Percentiles rank a stretch among this genome's conserved stretches.
These are phyloP conservation scores for Malachius bipustulatus DNA, from an alignment of 2,888 invertebrate species.

Conservation along the genomic window DNA sequence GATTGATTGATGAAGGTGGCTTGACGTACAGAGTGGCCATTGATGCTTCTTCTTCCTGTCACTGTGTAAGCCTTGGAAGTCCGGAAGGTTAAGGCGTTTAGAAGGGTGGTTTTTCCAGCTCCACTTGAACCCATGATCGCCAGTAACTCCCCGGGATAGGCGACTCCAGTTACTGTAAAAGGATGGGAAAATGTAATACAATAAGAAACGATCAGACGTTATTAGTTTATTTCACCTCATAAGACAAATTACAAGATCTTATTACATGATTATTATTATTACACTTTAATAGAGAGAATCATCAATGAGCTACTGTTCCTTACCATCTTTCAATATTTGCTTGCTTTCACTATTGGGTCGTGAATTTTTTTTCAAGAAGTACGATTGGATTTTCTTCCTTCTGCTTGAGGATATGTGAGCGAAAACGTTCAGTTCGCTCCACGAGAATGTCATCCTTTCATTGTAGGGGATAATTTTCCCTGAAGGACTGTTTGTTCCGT, in stretches of 20 bases:
- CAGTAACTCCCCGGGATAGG: constrained; percentile 73
- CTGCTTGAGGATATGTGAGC: constrained; percentile 35
- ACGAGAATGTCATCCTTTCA: constrained; percentile 55
- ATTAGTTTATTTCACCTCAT: no score
- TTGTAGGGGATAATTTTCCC: constrained; percentile 20
- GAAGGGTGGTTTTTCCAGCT: constrained; percentile 87
- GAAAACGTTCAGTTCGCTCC: constrained; percentile 70
- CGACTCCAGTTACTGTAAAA: constrained; percentile 62
- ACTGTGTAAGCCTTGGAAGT: constrained; percentile 58
- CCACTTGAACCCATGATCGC: constrained; percentile 86
- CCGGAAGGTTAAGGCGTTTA: constrained; percentile 79
- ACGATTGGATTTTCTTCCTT: constrained; percentile 15
- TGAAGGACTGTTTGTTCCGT: constrained; percentile 19
- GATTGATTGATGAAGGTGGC: constrained; percentile 63
- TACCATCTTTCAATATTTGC: constrained; percentile 66
- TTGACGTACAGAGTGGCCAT: constrained; percentile 64
- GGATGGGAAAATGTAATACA: no score
- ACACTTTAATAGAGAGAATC: no score
- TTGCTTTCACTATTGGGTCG: constrained; percentile 41
- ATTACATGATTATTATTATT: no score
- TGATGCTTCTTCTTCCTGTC: constrained; percentile 48
- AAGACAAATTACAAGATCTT: no score
- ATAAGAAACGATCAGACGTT: no score
- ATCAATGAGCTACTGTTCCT: no score
- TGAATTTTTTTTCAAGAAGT: constrained; percentile 16